Percentiles rank a stretch among this genome's conserved stretches.
Conservation (phyloP, 2,113 vertebrate genomes). For the Gymnobelideus leadbeateri region DNA sequence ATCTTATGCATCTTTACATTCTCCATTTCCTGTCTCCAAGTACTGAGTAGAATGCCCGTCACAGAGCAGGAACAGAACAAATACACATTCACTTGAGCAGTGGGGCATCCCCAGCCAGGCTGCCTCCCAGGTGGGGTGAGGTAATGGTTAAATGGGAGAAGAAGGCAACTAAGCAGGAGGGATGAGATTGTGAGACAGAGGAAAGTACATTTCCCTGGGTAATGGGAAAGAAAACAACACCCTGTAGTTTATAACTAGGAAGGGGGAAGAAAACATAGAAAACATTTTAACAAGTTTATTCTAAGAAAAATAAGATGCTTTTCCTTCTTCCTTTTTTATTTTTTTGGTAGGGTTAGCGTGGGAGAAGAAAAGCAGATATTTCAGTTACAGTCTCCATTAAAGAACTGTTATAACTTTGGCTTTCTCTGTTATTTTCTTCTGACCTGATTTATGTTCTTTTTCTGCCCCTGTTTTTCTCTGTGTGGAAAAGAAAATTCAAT, state of each 20-base stretch:
- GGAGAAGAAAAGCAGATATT: neutral
- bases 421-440: neutral
- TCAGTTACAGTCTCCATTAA: neutral
- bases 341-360: neutral
- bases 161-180: neutral
- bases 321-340: neutral
- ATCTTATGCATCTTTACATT: neutral
- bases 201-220: neutral
- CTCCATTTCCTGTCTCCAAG: neutral
- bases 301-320: neutral
- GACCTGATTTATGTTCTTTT: neutral
- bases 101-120: neutral
- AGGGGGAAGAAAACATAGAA: neutral
- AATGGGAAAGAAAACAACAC: neutral
- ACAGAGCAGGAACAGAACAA: neutral
- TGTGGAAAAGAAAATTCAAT: neutral
- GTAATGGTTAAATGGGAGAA: neutral
- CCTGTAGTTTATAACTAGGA: neutral
- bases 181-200: neutral
- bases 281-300: constrained; percentile 10
- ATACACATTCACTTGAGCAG: neutral
- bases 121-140: neutral
- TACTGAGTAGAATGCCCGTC: neutral
- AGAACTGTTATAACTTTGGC: neutral
- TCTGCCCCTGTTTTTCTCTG: neutral